phyloP scores from a whole-genome alignment of 2,797 vertebrate species.

The Gymnoscopelus braueri region DNA sequence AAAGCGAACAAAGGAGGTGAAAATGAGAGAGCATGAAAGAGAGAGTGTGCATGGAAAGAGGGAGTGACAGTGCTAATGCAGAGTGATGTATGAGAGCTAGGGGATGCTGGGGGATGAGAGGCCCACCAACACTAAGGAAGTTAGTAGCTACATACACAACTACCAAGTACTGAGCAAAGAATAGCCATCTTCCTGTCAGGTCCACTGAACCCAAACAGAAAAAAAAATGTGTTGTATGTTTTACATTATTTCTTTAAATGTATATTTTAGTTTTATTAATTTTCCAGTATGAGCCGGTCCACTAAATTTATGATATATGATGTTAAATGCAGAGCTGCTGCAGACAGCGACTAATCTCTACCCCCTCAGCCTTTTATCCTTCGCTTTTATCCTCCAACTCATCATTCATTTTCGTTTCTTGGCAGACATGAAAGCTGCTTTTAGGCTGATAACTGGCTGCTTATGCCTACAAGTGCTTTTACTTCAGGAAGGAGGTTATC shows the following conservation, averaged over 20 bases:
- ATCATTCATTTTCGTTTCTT: conserved; percentile 52
- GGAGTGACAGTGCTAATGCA: conserved; percentile 13
- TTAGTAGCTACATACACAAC: conserved; percentile 23
- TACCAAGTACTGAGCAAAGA: conserved; percentile 70
- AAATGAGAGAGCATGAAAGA: neutral
- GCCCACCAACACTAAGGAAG: neutral
- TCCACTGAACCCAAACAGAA: conserved; percentile 9
- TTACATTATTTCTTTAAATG: no score
- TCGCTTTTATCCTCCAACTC: conserved; percentile 50
- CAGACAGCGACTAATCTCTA: conserved; percentile 25
- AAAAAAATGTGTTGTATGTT: no score
- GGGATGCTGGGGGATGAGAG: conserved; percentile 7
- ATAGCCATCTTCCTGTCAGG: conserved; percentile 23
- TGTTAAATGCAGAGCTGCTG: conserved; percentile 32
- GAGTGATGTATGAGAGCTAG: conserved; percentile 26
- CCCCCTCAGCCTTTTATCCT: conserved; percentile 18
- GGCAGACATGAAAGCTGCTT: conserved; percentile 50
- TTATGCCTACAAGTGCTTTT: conserved; percentile 55
- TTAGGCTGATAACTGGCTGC: conserved; percentile 40
- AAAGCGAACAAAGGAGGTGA: neutral
- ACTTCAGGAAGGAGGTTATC: conserved; percentile 36
- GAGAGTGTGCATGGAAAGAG: conserved; percentile 8
- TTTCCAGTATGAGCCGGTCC: no score
- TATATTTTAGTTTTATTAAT: no score
- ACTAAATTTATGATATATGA: conserved; percentile 2